Percentiles rank a stretch among this genome's conserved stretches.
These are phyloP conservation scores for Pachyuromys duprasi DNA, from an alignment of 2,797 vertebrate genomes.

Conservation along the genomic window DNA sequence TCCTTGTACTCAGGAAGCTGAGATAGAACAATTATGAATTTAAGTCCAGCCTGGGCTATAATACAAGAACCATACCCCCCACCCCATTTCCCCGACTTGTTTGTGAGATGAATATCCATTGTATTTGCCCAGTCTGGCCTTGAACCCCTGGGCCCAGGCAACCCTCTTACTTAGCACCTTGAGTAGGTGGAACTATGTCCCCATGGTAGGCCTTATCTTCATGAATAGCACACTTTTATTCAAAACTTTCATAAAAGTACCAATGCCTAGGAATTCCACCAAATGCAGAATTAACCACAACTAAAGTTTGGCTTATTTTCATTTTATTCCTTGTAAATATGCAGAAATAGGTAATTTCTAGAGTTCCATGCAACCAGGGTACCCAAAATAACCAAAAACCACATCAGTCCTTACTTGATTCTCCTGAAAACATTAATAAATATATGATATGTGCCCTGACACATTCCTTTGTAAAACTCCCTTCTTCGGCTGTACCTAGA, in stretches of 20 bases:
- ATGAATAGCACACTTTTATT: conserved; percentile 39
- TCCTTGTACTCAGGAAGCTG: not conserved
- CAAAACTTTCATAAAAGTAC: conserved; percentile 12
- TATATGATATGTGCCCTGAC: not conserved
- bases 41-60: not conserved
- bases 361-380: not conserved
- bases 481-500: not conserved
- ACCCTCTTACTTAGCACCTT: not conserved
- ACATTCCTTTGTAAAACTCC: not conserved
- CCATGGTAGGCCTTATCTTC: not conserved
- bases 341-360: not conserved
- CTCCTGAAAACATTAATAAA: conserved; percentile 12
- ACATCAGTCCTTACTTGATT: not conserved
- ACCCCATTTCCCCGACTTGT: too few relatives aligned
- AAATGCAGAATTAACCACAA: conserved; percentile 23
- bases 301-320: not conserved
- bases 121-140: not conserved
- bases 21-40: not conserved
- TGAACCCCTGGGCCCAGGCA: not conserved
- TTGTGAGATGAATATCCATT: not conserved
- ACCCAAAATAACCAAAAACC: not conserved
- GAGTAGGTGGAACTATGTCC: not conserved
- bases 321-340: not conserved
- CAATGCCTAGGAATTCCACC: not conserved
- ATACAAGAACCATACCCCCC: not conserved